Percentiles rank a stretch among this genome's conserved stretches.
Evolutionary conservation across 2,888 invertebrate species (phyloP).

Genomic region (Elaeidobius kamerunicus): DNA sequence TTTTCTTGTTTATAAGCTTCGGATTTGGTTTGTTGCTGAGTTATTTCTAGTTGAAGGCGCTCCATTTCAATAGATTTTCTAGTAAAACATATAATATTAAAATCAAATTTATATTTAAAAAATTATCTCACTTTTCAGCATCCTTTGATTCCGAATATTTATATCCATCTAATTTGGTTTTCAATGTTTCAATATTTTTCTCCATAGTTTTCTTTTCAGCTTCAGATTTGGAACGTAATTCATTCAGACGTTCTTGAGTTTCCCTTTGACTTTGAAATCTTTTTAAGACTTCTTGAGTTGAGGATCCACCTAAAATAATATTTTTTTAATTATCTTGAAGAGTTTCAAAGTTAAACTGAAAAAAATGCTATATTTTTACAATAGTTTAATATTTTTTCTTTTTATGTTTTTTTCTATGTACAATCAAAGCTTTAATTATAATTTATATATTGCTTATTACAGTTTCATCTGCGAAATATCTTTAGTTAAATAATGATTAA

Average conservation of each 20-base stretch:
- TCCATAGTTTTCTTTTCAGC: constrained; percentile 71
- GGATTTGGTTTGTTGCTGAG: constrained; percentile 50
- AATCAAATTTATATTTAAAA: constrained; percentile 4
- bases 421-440: background rate
- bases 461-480: no score
- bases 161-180: constrained; percentile 68
- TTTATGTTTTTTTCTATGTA: background rate
- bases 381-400: background rate
- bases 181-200: constrained; percentile 60
- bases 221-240: constrained; percentile 69
- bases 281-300: constrained; percentile 70
- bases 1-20: constrained; percentile 47
- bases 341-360: background rate
- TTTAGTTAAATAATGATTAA: background rate
- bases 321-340: no score
- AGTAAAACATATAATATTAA: background rate
- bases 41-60: constrained; percentile 59
- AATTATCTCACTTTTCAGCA: constrained; percentile 66
- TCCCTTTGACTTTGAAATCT: constrained; percentile 71
- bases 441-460: no score
- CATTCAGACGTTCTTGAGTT: constrained; percentile 66
- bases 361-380: background rate
- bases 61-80: constrained; percentile 73
- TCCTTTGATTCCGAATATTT: constrained; percentile 80
- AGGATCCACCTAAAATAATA: constrained; percentile 60